Evolutionary conservation across 2,888 invertebrate species (phyloP), one percentile per base, ranked within the genome.

Genomic region (Cyclophora albipunctata): DNA sequence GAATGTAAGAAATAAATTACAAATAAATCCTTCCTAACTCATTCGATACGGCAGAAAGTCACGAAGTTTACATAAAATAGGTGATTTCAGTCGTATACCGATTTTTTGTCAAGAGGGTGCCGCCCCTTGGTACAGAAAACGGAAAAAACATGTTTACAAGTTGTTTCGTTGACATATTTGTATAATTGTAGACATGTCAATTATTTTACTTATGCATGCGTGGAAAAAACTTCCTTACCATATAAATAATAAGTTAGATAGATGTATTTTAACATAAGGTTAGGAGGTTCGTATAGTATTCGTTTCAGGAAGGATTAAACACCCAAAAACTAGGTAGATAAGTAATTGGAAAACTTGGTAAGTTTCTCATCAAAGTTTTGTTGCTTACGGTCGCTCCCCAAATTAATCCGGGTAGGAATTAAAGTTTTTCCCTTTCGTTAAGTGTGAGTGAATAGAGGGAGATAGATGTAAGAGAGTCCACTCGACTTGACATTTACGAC

Each of bases 41-140:
- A 85, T 87, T 82, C 83, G 83, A 86, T 86, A 88, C 76, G 84
- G 85, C 74, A 67, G 71, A 75, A 72, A 88, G 88, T 87, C 88
- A 88, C 88, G 88, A 84, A 85, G 81, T 88, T 87, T 86, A 86
- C 88, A 87, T 88, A 86, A 88, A 87, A 83, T 85, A 82, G 76
- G 81, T 80, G 84, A 84, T 85, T 86, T 84, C 84, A 77, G 70
- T 75, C 80, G 78, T 84, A 84, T 77, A 75, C 79, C 67, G 72
- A 73, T 77, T 76, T 79, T 83, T 87, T 72, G 68, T 64, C 54
- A 65, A 58, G 66, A 74, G 84, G 80, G 79, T 77, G 80, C 73
- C 77, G 73, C 74, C 72, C 63, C 66, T 20, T 20, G 20, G 20
- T 20, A 20, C 20, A 20, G 20, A 73, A 71, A 60, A 64, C 61